phyloP scores from a whole-genome alignment of 2,113 vertebrate species.

The Mastomys coucha region DNA sequence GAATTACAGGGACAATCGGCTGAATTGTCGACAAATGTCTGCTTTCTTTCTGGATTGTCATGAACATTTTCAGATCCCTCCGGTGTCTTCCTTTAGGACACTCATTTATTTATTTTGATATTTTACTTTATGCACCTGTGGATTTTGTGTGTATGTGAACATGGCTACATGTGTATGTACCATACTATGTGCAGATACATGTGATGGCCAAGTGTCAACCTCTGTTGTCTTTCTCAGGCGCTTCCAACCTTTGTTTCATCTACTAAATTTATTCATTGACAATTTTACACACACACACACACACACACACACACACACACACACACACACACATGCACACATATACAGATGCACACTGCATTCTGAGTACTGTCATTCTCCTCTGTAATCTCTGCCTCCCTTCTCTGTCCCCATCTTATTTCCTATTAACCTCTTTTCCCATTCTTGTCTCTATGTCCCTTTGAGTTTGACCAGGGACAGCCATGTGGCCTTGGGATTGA shows the following conservation, averaged over 20 bases:
- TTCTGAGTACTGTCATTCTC: neutral
- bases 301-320: neutral
- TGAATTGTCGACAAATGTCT: neutral
- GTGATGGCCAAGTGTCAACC: neutral
- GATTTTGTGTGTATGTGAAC: neutral
- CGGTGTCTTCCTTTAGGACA: neutral
- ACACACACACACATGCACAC: too few species aligned
- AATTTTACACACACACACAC: neutral
- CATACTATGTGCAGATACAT: neutral
- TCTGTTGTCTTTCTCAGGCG: neutral
- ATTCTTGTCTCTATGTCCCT: neutral
- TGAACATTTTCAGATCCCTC: neutral
- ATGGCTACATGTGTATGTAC: neutral
- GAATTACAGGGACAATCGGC: neutral
- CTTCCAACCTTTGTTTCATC: neutral
- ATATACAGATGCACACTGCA: neutral
- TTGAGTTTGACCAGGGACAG: neutral
- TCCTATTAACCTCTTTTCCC: neutral
- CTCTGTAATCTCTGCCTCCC: neutral
- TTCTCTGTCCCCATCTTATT: too few species aligned
- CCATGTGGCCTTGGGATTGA: neutral
- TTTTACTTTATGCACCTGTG: neutral
- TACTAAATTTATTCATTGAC: neutral
- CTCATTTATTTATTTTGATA: neutral
- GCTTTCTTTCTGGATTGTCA: too few species aligned